Conservation (phyloP, 2,797 vertebrate species). For the Hafferia zeledoni region DNA sequence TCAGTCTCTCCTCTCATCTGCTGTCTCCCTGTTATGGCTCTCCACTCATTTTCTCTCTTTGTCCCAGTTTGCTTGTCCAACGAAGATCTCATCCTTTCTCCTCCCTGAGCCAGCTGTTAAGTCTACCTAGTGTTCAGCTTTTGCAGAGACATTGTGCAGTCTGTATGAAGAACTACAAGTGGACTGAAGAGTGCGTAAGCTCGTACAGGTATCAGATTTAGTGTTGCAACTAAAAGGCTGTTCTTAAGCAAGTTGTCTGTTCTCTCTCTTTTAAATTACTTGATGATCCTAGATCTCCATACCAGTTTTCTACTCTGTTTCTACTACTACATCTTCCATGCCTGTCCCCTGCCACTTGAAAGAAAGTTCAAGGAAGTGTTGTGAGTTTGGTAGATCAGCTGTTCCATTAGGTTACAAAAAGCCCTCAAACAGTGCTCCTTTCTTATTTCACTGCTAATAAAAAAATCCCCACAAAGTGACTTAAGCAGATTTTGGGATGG, state of each 20-base stretch:
- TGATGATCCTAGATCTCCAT: neutral
- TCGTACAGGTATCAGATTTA: neutral
- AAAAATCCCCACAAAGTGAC: neutral
- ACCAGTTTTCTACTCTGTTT: neutral
- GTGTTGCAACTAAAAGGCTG: neutral
- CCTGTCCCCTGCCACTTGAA: neutral
- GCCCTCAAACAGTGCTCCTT: neutral
- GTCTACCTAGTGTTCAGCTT: neutral
- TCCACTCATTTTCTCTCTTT: neutral
- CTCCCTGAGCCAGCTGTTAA: neutral
- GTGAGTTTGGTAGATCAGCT: neutral
- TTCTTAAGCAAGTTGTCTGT: neutral
- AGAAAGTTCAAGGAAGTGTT: neutral
- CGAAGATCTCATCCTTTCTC: neutral
- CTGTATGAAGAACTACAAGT: neutral
- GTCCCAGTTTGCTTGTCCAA: neutral
- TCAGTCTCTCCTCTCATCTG: neutral
- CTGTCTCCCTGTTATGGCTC: neutral
- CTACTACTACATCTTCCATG: neutral
- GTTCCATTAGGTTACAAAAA: neutral
- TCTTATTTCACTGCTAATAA: neutral
- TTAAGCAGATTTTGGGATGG: neutral
- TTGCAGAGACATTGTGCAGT: neutral
- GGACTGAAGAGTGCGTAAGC: neutral
- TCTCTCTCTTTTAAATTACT: neutral